Percentiles rank a stretch among this genome's conserved stretches.
phyloP scores from a whole-genome alignment of 2,888 invertebrate species.

The Cacoxenus indagator region DNA sequence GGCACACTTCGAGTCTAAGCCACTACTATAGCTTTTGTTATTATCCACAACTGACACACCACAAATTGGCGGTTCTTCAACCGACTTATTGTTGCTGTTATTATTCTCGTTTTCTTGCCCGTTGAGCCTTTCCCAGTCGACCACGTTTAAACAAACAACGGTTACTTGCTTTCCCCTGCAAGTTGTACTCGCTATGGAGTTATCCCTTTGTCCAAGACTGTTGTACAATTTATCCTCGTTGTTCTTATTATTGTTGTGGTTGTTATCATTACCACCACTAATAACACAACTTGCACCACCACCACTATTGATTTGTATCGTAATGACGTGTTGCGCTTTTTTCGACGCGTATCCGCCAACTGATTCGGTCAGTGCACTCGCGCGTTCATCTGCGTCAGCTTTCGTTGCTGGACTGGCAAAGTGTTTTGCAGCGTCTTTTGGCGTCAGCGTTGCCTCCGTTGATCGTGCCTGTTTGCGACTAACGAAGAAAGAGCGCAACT shows the following conservation, averaged over 20 bases:
- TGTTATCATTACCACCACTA: constrained; percentile 10
- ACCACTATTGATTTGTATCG: constrained; percentile 67
- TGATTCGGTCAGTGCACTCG: constrained; percentile 66
- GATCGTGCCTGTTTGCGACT: constrained; percentile 12
- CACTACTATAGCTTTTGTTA: too few relatives aligned
- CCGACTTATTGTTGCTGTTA: background rate
- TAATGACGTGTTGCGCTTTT: constrained; percentile 64
- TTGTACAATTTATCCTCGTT: background rate
- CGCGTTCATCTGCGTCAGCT: constrained; percentile 52
- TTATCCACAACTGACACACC: too few relatives aligned
- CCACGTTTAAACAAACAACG: constrained; percentile 48
- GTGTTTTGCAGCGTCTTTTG: constrained; percentile 34
- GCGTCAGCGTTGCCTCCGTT: background rate
- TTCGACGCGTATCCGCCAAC: constrained; percentile 46
- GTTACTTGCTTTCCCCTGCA: constrained; percentile 10
- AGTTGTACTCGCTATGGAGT: background rate
- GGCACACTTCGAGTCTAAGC: too few relatives aligned
- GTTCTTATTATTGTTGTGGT: background rate
- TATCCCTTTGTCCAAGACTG: background rate
- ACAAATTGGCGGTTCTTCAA: too few relatives aligned
- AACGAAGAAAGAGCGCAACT: constrained; percentile 5
- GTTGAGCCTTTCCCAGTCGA: background rate
- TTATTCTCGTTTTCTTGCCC: background rate
- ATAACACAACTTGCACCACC: constrained; percentile 30
- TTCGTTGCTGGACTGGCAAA: constrained; percentile 49